A percentile compares a stretch with the other conserved stretches of the same genome.
phyloP scores from a whole-genome alignment of 2,113 vertebrate genomes.

The Haemorhous mexicanus region DNA sequence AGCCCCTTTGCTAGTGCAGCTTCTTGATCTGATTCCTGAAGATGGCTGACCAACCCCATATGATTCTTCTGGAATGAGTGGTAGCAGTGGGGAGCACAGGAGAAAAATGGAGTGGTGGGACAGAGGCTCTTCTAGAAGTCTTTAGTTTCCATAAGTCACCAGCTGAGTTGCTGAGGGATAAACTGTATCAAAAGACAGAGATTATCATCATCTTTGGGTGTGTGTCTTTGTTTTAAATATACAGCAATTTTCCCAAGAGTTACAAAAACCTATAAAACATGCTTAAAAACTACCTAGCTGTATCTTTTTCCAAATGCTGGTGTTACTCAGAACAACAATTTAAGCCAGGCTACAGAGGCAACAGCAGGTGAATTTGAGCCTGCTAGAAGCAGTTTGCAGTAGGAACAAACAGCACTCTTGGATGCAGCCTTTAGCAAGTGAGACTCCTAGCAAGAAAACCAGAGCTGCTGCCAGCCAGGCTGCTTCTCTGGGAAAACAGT shows the following conservation, averaged over 20 bases:
- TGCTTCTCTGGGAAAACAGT: not conserved
- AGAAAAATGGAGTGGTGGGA: not conserved
- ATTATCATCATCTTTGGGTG: not conserved
- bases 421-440: not conserved
- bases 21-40: not conserved
- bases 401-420: not conserved
- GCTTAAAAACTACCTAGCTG: not conserved
- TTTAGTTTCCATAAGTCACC: not conserved
- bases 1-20: not conserved
- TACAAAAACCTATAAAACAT: not conserved
- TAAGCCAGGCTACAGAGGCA: not conserved
- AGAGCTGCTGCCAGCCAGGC: not conserved
- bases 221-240: not conserved
- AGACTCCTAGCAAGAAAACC: not conserved
- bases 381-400: not conserved
- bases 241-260: not conserved
- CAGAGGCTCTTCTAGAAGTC: not conserved
- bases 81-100: not conserved
- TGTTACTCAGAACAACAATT: not conserved
- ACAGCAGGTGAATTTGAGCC: not conserved
- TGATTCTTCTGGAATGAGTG: not conserved
- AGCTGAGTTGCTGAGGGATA: not conserved
- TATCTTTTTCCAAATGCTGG: not conserved
- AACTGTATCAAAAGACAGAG: not conserved
- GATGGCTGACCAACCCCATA: not conserved